Evolutionary conservation across 2,113 vertebrate genomes (phyloP).

Genomic region (Litocranius walleri): DNA sequence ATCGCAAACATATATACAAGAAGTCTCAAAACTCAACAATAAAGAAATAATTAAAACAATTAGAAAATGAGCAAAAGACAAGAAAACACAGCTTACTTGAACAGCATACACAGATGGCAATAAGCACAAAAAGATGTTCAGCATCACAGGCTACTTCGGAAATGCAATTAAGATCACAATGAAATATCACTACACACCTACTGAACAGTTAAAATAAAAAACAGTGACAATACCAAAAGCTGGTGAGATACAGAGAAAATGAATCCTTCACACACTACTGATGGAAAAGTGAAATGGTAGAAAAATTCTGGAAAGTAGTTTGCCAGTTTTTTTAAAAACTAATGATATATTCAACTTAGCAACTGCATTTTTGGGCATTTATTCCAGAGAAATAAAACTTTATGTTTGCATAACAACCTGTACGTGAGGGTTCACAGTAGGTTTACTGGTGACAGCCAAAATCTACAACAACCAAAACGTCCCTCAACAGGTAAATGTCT

Average conservation of each 20-base stretch:
- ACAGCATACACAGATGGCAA: background rate
- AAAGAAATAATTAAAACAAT: background rate
- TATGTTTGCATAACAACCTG: background rate
- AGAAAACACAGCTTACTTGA: background rate
- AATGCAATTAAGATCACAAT: background rate
- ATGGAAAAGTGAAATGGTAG: background rate
- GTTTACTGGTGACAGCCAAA: background rate
- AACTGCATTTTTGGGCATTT: background rate
- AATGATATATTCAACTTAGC: background rate
- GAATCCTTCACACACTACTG: background rate
- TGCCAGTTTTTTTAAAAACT: background rate
- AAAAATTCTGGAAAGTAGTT: background rate
- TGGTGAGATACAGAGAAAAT: background rate
- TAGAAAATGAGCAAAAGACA: background rate
- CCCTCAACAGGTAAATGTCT: background rate
- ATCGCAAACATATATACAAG: background rate
- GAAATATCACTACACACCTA: background rate
- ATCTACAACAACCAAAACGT: background rate
- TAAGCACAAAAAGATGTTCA: background rate
- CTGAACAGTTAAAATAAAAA: background rate
- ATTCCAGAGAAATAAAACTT: background rate
- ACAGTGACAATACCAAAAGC: background rate
- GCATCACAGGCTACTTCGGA: background rate
- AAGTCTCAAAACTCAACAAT: background rate
- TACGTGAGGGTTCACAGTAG: background rate